These are phyloP conservation scores for Gila orcuttii DNA, from an alignment of 2,113 vertebrate genomes.

Conservation along the genomic window DNA sequence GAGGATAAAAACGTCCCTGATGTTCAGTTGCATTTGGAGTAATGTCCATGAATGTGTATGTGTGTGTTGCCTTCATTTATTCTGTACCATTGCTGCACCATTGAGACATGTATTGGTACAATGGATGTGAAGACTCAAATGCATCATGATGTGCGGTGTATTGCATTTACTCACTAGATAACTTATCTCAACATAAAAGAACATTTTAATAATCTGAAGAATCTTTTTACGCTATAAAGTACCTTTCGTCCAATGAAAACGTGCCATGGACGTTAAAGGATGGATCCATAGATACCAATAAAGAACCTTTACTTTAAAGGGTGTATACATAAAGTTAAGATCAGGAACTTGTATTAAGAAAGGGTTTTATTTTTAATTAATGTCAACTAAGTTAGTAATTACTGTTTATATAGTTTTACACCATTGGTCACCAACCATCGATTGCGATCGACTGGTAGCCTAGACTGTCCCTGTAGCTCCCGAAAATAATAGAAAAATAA, in stretches of 20 bases:
- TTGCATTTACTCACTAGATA: not conserved
- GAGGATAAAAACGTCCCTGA: not conserved
- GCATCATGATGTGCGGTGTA: not conserved
- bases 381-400: not conserved
- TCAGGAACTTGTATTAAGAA: not conserved
- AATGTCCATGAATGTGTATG: not conserved
- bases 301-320: too few species aligned
- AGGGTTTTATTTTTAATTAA: not conserved
- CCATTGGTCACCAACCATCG: too few species aligned
- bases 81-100: not conserved
- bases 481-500: too few species aligned
- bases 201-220: too few species aligned
- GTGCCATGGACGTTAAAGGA: too few species aligned
- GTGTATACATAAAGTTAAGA: not conserved
- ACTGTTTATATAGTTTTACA: not conserved
- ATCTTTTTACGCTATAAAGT: too few species aligned
- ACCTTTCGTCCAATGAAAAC: too few species aligned
- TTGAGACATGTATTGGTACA: not conserved
- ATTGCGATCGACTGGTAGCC: too few species aligned
- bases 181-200: not conserved
- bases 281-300: too few species aligned
- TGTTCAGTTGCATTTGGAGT: not conserved
- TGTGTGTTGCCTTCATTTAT: not conserved
- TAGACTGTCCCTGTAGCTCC: too few species aligned
- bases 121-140: not conserved